A percentile compares a stretch with the other conserved stretches of the same genome.
phyloP scores from a whole-genome alignment of 30 jellyfish, hydroid and myxozoan genomes.

The Calvadosia cruxmelitensis region DNA sequence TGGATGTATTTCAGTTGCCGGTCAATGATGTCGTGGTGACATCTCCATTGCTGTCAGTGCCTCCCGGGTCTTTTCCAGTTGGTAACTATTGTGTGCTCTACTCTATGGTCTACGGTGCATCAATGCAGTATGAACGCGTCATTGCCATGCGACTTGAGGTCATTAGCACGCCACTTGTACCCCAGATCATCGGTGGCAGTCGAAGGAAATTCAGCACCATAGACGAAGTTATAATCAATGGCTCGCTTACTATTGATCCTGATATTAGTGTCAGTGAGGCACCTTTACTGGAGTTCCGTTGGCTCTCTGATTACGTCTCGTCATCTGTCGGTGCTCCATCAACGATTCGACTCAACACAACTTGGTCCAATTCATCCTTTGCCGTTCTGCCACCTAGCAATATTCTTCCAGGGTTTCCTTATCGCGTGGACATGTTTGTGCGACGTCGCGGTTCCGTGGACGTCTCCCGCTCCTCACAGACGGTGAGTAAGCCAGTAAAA shows the following conservation, averaged over 20 bases:
- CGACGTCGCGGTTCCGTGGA: background rate
- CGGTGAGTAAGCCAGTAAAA: too few relatives aligned
- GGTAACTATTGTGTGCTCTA: constrained; percentile 53
- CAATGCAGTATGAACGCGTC: constrained; percentile 7
- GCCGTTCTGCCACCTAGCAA: background rate
- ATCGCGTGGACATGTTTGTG: background rate
- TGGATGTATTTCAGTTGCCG: constrained; percentile 1
- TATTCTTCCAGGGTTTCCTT: background rate
- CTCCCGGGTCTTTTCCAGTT: constrained; percentile 46
- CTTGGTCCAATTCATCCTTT: background rate
- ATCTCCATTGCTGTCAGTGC: constrained; percentile 51
- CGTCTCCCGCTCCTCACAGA: background rate
- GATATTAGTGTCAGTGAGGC: constrained; percentile 4
- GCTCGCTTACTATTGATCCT: constrained; percentile 47
- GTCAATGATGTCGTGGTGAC: constrained; percentile 1
- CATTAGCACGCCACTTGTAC: constrained; percentile 39
- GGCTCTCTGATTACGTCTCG: constrained; percentile 18
- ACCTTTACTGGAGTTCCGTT: constrained; percentile 14
- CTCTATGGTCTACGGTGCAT: constrained; percentile 41
- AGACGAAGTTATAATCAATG: constrained; percentile 40
- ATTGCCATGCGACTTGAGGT: constrained; percentile 29
- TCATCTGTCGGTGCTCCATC: background rate
- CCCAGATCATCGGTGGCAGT: constrained; percentile 61
- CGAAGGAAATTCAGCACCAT: constrained; percentile 29
- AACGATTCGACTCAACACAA: background rate